Base-by-base conservation (phyloP, 1,140 invertebrate species). In the Drosophila bocki region DNA sequence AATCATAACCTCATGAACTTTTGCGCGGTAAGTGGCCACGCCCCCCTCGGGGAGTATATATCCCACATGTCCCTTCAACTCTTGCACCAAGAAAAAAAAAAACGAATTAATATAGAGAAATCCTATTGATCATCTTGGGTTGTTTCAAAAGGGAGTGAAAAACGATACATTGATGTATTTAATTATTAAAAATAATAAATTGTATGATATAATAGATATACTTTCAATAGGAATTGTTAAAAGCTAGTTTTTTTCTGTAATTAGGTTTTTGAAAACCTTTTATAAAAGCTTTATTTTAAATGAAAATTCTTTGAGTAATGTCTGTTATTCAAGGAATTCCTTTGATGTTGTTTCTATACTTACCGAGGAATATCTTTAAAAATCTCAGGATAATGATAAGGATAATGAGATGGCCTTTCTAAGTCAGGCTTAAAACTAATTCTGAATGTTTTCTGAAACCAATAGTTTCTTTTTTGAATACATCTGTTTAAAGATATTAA, bases 1-100 rank as follows among this genome's bases (percentile, higher is more conserved):
- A 83, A 82, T 80, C 80, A 84, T 83, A 83, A 83, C 80, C 80
- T 84, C 81, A 67, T 76, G 80, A 82, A 82, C 80, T 81, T 80
- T 75, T 37, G 13, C 65, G 60, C 78, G 51, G 56, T 80, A 80
- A 77, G 78, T 81, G 68, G 76, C 76, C 75, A 70, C 44, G 70
- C 65, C 65, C 37, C 44, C 51, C 58, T 13, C 42, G 42, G 54
- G 33, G 37, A 33, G 22, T 37, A 32, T 37, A 50, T 33, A 54
- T 42, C 37, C 22, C 60, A 63, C 57, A 75, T 75, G 59, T 70
- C 60, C 58, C 65, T 39, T 70, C 50, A 57, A 63, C 32, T 68
- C 54, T 57, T 56, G 53, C 53, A 56, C 53, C 35, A n/a, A 39
- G 33, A 39, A 56, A 56, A 50, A 56, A 50, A 53, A n/a, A 39